phyloP scores from a whole-genome alignment of 2,797 vertebrate genomes.

The Eupleurogrammus muticus region DNA sequence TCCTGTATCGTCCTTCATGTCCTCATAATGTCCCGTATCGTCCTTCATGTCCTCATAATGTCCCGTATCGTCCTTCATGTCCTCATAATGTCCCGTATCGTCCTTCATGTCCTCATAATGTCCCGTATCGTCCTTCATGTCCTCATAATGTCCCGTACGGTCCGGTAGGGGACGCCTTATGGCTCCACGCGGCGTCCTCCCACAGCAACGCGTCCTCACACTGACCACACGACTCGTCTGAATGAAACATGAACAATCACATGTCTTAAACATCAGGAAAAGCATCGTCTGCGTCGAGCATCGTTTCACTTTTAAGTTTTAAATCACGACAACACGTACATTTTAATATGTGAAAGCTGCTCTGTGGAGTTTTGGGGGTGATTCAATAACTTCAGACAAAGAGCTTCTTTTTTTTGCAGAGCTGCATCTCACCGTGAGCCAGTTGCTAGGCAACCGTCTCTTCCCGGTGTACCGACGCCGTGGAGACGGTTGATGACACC shows the following conservation, averaged over 20 bases:
- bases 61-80: too few species aligned
- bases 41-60: too few species aligned
- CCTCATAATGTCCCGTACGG: slow-evolving; percentile 38
- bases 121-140: too few species aligned
- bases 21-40: too few species aligned
- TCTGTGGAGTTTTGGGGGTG: too few species aligned
- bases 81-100: too few species aligned
- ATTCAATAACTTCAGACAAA: too few species aligned
- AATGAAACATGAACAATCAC: slow-evolving; percentile 86
- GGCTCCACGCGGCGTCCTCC: slow-evolving; percentile 64
- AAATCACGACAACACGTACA: slow-evolving; percentile 51
- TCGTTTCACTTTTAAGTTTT: too few species aligned
- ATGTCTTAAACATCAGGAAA: slow-evolving; percentile 87
- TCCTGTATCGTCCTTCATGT: too few species aligned
- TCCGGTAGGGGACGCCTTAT: slow-evolving; percentile 53
- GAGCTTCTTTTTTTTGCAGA: slow-evolving; percentile 50
- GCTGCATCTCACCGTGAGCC: slow-evolving; percentile 69
- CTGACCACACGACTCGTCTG: slow-evolving; percentile 84
- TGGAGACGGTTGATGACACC: slow-evolving; percentile 59
- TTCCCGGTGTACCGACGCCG: slow-evolving; percentile 62
- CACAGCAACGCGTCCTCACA: too few species aligned
- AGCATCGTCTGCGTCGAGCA: slow-evolving; percentile 75
- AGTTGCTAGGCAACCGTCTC: slow-evolving; percentile 83
- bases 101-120: too few species aligned
- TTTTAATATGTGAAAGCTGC: too few species aligned